These are phyloP conservation scores for Petrophora chlorosata DNA, from an alignment of 2,888 invertebrate species.

Conservation along the genomic window DNA sequence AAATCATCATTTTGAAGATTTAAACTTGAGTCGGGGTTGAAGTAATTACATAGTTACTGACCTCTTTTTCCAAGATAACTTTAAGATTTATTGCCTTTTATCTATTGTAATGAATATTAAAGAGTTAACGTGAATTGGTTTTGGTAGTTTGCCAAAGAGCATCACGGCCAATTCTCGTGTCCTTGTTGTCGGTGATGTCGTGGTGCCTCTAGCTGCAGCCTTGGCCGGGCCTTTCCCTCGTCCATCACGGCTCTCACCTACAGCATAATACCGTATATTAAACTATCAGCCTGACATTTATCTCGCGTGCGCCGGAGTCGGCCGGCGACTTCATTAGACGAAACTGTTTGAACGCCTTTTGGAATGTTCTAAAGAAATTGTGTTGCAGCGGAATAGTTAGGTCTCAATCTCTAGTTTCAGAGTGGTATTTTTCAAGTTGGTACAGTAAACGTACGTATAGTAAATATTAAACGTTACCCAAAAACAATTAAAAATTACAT, in stretches of 20 bases:
- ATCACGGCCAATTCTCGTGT: background rate
- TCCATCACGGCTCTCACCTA: constrained; percentile 77
- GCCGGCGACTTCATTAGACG: constrained; percentile 24
- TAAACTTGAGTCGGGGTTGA: too few species aligned
- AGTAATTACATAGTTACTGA: too few species aligned
- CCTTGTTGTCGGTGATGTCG: background rate
- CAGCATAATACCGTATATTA: constrained; percentile 68
- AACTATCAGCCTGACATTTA: constrained; percentile 72
- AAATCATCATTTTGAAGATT: too few species aligned
- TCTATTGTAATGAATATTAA: too few species aligned
- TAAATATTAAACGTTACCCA: too few species aligned
- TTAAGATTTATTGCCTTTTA: too few species aligned
- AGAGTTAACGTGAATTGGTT: background rate
- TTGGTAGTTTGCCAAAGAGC: background rate
- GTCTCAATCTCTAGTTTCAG: too few species aligned
- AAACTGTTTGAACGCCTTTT: constrained; percentile 19
- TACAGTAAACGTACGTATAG: too few species aligned
- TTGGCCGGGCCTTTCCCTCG: constrained; percentile 81
- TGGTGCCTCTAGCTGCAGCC: constrained; percentile 54
- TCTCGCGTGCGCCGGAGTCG: constrained; percentile 39
- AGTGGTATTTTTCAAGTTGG: too few species aligned
- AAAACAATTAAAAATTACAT: too few species aligned
- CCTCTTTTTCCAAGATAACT: too few species aligned
- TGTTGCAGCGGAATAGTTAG: background rate
- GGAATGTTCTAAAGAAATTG: constrained; percentile 22